Percentiles rank a stretch among this genome's conserved stretches.
These are phyloP conservation scores for Leptodactylus fallax DNA, from an alignment of 2,797 vertebrate genomes.

Conservation along the genomic window DNA sequence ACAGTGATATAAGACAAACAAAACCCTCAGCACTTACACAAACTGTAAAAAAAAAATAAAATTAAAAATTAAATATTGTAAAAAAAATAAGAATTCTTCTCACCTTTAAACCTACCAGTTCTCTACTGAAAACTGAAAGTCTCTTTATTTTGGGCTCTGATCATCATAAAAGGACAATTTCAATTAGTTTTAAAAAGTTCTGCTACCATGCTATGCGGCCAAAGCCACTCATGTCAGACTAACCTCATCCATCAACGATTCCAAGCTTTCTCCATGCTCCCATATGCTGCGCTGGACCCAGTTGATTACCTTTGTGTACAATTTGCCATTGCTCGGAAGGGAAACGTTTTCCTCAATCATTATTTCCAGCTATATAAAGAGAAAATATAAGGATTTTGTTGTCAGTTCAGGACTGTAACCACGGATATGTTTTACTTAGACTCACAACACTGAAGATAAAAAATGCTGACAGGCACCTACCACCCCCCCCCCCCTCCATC, in stretches of 20 bases:
- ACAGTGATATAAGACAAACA: constrained; percentile 76
- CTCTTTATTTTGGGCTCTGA: constrained; percentile 66
- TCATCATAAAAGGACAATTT: constrained; percentile 66
- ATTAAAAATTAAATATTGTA: constrained; percentile 61
- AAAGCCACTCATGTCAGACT: constrained; percentile 78
- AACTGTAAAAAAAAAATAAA: constrained; percentile 61
- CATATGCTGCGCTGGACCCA: constrained; percentile 98
- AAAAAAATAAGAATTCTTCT: constrained; percentile 66
- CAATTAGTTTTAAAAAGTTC: constrained; percentile 56
- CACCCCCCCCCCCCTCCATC: too few relatives aligned
- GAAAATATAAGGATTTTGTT: constrained; percentile 9
- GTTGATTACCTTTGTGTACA: constrained; percentile 98
- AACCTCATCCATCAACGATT: constrained; percentile 98
- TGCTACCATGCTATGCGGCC: constrained; percentile 69
- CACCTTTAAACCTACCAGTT: constrained; percentile 64
- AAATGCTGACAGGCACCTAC: too few relatives aligned
- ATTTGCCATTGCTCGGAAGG: constrained; percentile 96
- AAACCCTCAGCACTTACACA: constrained; percentile 57
- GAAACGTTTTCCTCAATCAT: constrained; percentile 96
- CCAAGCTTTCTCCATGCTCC: constrained; percentile 95
- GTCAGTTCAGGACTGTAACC: background rate
- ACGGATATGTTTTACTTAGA: too few relatives aligned
- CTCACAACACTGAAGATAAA: too few relatives aligned
- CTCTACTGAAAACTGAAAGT: constrained; percentile 61
- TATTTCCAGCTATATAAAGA: constrained; percentile 89